Evolutionary conservation across 2,797 vertebrate species (phyloP), one percentile per base, ranked within the genome.

Genomic region (Micromesistius poutassou): DNA sequence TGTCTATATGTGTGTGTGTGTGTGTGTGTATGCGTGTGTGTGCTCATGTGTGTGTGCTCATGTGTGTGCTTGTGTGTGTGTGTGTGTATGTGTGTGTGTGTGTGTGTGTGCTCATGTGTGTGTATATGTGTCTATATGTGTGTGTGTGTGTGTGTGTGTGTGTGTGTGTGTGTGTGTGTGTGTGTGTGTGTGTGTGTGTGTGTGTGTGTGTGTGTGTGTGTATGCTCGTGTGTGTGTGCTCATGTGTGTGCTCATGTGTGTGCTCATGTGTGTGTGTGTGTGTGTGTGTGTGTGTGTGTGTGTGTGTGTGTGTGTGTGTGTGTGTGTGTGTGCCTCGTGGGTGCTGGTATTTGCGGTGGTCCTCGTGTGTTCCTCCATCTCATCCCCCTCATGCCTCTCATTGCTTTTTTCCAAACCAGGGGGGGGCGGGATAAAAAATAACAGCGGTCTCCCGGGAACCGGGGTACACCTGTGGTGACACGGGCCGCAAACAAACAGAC

Each of bases 311-410:
- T 73, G 71, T 35, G 71, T 38, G 77, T 75, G 74, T 14, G 28
- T 71, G 71, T 31, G 77, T 74, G 42, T 78, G 78, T 25, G 10
- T 30, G 12, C 40, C 79, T 62, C 74, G 74, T 84, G 82, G 75
- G 78, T 70, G 79, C 83, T 0, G 25, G 74, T 73, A 76, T 78
- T 85, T 82, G 79, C 76, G 81, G 80, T 80, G 38, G 35, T n/a
- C 50, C 79, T 83, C 78, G 55, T 74, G 80, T 79, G 66, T 78
- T 78, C 79, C 30, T 75, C 74, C 82, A 76, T 75, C 78, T 78
- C 82, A 77, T 75, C 78, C 78, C 83, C 80, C 74, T 71, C 79
- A 76, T 83, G 77, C 78, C 70, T 74, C 50, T 68, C 35, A 28
- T 8, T 70, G 66, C 7, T 22, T 71, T 5, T 5, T 72, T 16